These are phyloP conservation scores for Cranoglanis bouderius DNA, from an alignment of 2,113 vertebrate species.

Conservation along the genomic window DNA sequence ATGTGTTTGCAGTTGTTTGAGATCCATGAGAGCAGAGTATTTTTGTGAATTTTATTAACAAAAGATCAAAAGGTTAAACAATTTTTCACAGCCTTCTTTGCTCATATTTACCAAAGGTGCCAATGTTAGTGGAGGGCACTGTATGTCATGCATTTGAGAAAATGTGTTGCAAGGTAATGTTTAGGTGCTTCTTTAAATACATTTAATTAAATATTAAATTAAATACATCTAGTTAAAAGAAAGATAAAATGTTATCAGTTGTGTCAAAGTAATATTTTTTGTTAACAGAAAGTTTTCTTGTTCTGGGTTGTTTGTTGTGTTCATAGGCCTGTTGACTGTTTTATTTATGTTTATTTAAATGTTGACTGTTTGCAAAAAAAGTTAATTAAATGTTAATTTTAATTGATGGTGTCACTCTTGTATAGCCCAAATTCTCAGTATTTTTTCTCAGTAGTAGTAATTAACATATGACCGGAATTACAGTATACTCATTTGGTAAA, in stretches of 20 bases:
- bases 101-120: too few species aligned
- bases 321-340: neutral
- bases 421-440: neutral
- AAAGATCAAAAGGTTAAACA: too few species aligned
- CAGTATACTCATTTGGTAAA: neutral
- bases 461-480: neutral
- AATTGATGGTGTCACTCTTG: neutral
- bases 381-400: neutral
- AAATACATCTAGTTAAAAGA: neutral
- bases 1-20: too few species aligned
- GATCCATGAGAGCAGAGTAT: too few species aligned
- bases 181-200: neutral
- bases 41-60: too few species aligned
- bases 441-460: neutral
- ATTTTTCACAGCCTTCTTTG: too few species aligned
- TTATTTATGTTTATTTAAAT: neutral
- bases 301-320: neutral
- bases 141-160: neutral
- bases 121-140: too few species aligned
- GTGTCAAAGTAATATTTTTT: neutral
- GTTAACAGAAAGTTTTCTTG: neutral
- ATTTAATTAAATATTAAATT: too few species aligned
- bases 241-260: neutral
- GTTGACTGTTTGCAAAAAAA: neutral
- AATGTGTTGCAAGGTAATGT: neutral